phyloP scores from a whole-genome alignment of 35 echinoderm and acorn worm genomes.

The Heliocidaris erythrogramma region DNA sequence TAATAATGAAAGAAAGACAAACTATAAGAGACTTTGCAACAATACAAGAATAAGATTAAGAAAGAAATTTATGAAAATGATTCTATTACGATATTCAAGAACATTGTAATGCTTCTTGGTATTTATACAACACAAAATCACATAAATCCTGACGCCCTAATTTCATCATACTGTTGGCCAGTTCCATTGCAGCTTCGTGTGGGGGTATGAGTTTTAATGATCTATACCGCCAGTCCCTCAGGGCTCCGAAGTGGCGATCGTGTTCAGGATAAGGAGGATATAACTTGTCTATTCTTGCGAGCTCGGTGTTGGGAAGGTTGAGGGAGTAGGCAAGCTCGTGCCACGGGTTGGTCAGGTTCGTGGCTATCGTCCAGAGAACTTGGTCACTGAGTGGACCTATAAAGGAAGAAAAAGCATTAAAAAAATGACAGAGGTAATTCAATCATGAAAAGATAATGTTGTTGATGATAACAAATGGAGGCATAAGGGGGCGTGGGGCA shows the following conservation, averaged over 20 bases:
- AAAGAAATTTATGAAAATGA: too few relatives aligned
- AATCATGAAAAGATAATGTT: neutral
- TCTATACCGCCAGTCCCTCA: slow-evolving; percentile 63
- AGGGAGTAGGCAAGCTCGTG: slow-evolving; percentile 34
- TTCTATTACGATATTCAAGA: neutral
- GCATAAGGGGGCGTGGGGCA: neutral
- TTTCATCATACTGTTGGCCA: slow-evolving; percentile 37
- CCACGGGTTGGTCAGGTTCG: slow-evolving; percentile 18
- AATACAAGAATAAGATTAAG: too few relatives aligned
- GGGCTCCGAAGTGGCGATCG: slow-evolving; percentile 53
- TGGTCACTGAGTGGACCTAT: slow-evolving; percentile 60
- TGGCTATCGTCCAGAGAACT: slow-evolving; percentile 50
- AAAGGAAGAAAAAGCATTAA: neutral
- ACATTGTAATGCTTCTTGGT: slow-evolving; percentile 57
- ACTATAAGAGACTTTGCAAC: too few relatives aligned
- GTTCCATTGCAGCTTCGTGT: slow-evolving; percentile 51
- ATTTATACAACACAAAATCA: slow-evolving; percentile 46
- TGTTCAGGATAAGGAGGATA: slow-evolving; percentile 54
- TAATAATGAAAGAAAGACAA: too few relatives aligned
- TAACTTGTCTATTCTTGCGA: slow-evolving; percentile 53
- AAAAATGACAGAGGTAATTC: neutral
- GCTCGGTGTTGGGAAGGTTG: slow-evolving; percentile 43
- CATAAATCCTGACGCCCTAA: slow-evolving; percentile 47
- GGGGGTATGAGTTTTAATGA: slow-evolving; percentile 53
- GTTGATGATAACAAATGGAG: neutral